Evolutionary conservation across 1,140 invertebrate species (phyloP).

Genomic region (Bicyclus anynana): DNA sequence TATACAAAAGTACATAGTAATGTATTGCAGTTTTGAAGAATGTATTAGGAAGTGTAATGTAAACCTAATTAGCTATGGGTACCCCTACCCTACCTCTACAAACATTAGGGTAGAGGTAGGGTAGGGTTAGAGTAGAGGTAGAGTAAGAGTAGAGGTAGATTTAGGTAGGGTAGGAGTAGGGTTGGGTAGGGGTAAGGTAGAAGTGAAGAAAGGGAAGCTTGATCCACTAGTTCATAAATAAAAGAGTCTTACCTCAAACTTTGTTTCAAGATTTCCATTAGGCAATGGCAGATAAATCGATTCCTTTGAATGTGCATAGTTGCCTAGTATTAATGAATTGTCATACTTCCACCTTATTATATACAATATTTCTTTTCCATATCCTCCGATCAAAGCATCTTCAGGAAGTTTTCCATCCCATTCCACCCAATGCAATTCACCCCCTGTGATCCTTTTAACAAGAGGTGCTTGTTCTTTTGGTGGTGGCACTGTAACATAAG

Average conservation of each 20-base stretch:
- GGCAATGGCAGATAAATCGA: conserved; percentile 86
- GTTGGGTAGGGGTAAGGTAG: too few species aligned
- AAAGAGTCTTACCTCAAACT: conserved; percentile 80
- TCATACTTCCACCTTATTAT: conserved; percentile 80
- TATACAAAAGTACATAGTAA: too few species aligned
- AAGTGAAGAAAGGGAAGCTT: too few species aligned
- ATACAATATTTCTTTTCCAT: conserved; percentile 80
- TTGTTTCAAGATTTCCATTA: conserved; percentile 80
- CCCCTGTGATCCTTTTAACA: not conserved
- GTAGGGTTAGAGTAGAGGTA: too few species aligned
- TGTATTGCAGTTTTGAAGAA: too few species aligned
- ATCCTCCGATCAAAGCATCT: conserved; percentile 83
- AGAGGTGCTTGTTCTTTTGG: not conserved
- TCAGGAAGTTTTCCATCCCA: conserved; percentile 78
- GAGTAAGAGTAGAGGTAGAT: too few species aligned
- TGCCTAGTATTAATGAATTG: conserved; percentile 84
- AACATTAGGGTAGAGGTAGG: too few species aligned
- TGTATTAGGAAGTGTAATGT: too few species aligned
- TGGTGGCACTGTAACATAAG: conserved; percentile 16
- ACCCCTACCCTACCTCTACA: too few species aligned
- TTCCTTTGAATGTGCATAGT: conserved; percentile 82
- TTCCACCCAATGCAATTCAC: conserved; percentile 6
- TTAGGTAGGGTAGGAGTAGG: too few species aligned
- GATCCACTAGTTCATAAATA: too few species aligned
- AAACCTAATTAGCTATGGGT: too few species aligned